phyloP scores from a whole-genome alignment of 2,113 vertebrate genomes.

The Platysteira castanea region DNA sequence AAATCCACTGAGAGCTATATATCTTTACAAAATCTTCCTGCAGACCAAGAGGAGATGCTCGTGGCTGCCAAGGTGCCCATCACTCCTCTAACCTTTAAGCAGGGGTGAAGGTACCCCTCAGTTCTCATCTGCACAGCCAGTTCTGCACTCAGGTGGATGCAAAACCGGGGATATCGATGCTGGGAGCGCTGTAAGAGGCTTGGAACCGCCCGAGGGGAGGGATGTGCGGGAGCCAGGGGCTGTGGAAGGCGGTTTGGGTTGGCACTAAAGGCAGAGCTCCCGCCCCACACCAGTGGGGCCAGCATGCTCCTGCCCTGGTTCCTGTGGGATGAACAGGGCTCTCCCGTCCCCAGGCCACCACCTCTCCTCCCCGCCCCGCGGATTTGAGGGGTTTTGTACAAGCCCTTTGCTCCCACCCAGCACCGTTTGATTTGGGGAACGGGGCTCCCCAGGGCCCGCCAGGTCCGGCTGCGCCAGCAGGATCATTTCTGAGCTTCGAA shows the following conservation, averaged over 20 bases:
- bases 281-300: not conserved
- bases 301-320: not conserved
- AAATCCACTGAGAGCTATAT: slow-evolving; percentile 28
- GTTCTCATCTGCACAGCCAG: rapidly evolving
- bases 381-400: not conserved
- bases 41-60: not conserved
- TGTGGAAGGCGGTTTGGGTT: not conserved
- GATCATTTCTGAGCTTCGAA: not conserved
- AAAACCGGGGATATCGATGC: not conserved
- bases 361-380: not conserved
- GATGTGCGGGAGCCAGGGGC: not conserved
- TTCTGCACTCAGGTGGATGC: not conserved
- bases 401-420: not conserved
- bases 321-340: rapidly evolving
- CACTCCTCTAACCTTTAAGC: not conserved
- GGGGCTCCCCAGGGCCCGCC: not conserved
- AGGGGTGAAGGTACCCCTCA: not conserved
- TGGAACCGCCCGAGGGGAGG: not conserved
- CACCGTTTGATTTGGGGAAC: not conserved
- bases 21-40: not conserved
- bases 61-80: not conserved
- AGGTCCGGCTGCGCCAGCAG: not conserved
- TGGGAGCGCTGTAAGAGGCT: not conserved
- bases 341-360: not conserved
- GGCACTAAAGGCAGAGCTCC: not conserved